A percentile compares a stretch with the other conserved stretches of the same genome.
These are phyloP conservation scores for Himalopsyche phryganea DNA, from an alignment of 1,140 invertebrate genomes.

Conservation along the genomic window DNA sequence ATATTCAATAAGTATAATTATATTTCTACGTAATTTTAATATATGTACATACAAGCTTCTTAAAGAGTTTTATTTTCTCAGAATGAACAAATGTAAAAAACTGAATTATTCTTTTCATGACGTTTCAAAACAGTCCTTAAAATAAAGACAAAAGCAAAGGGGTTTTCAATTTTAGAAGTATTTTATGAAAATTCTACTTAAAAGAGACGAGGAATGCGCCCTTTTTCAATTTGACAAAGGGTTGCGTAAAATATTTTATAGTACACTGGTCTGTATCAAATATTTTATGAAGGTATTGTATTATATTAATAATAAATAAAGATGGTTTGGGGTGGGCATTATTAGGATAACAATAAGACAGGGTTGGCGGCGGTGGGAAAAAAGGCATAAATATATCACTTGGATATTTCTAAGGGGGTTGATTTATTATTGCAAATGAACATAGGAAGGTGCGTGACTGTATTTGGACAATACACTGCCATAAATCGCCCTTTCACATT, in stretches of 20 bases:
- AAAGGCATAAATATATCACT: constrained; percentile 20
- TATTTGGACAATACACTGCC: not conserved
- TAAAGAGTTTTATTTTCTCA: no score
- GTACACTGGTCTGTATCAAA: constrained; percentile 1
- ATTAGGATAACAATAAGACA: constrained; percentile 22
- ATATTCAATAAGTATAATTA: no score
- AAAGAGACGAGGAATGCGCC: no score
- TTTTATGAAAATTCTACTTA: no score
- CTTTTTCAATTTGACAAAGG: constrained; percentile 11
- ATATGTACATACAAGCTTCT: no score
- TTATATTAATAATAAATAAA: constrained; percentile 26
- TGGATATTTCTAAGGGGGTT: constrained; percentile 1
- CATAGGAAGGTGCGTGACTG: constrained; percentile 5
- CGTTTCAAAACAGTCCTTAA: no score
- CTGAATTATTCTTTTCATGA: no score
- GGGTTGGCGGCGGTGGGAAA: constrained; percentile 1
- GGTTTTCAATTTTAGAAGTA: no score
- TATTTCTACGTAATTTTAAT: no score
- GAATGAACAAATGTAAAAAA: no score
- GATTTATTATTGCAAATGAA: constrained; percentile 11
- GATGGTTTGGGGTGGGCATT: constrained; percentile 8
- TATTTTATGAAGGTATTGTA: constrained; percentile 25
- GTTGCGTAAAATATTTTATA: constrained; percentile 1
- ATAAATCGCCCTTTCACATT: not conserved
- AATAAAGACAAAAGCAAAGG: no score